Evolutionary conservation across 1,140 invertebrate genomes (phyloP).

Genomic region (Condylostylus longicornis): DNA sequence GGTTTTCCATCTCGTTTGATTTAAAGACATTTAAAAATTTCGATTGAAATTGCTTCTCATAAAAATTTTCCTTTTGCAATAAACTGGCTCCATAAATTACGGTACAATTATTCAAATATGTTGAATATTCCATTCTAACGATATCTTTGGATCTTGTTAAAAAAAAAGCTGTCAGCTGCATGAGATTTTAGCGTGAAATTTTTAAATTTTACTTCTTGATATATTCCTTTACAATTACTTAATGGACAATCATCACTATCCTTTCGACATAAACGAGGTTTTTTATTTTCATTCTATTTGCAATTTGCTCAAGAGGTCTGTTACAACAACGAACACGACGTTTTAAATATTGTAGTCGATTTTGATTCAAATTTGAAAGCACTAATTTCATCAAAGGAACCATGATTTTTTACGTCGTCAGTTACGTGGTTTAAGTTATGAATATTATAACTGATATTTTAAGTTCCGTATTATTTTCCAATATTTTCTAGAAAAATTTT

Average conservation of each 20-base stretch:
- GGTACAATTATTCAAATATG: background rate
- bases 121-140: background rate
- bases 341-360: conserved; percentile 32
- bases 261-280: no score
- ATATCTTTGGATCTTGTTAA: background rate
- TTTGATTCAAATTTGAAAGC: conserved; percentile 36
- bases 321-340: conserved; percentile 14
- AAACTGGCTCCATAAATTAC: background rate
- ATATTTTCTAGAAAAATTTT: conserved; percentile 13
- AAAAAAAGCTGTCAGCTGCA: background rate
- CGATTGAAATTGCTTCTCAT: background rate
- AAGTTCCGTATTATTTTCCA: conserved; percentile 14
- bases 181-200: background rate
- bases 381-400: conserved; percentile 27
- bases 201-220: background rate
- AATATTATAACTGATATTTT: conserved; percentile 19
- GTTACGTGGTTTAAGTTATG: conserved; percentile 32
- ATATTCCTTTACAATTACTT: background rate
- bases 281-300: conserved; percentile 4
- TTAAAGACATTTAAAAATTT: background rate
- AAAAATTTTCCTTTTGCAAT: background rate
- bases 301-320: conserved; percentile 17
- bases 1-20: background rate
- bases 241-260: background rate
- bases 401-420: conserved; percentile 30